Base-by-base conservation (phyloP, 2,113 vertebrate genomes). In the Leptocoma aspasia region DNA sequence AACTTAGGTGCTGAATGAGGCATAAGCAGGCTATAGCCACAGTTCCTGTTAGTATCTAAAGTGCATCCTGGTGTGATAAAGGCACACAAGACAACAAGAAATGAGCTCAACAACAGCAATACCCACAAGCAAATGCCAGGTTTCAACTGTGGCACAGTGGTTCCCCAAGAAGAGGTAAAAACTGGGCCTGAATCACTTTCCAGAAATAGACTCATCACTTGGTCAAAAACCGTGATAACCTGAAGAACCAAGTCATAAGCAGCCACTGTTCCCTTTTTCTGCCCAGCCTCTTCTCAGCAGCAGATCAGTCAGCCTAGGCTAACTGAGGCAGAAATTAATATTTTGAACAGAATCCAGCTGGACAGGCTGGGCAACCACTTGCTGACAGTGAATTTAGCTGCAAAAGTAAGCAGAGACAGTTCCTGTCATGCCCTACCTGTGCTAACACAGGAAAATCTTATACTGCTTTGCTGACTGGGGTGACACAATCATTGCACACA, bases 401-500 rank as follows among this genome's bases (percentile, higher is more conserved):
- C 50, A 72, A 80, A 84, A 84, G 9, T 24, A 76, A 91, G 50
- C 31, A 57, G 57, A 69, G 54, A 33, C 18, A 17, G 10, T 21
- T 76, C 39, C 52, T 44, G 44, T 77, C 26, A 13, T 1, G 0
- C 37, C 30, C 47, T 89, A 33, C 35, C 42, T 13, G 5, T n/a
- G 50, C 37, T 76, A 85, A 72, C 14, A 63, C 8, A 39, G 73
- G 42, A 70, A n/a, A 68, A 30, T 31, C 23, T 60, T 35, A 33
- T 15, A 11, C 0, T 0, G 6, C 17, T 68, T 63, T 56, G 30
- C 23, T 63, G 35, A 9, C 42, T 15, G 0, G 0, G 20, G 39
- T 31, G 35, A 24, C 61, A 37, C 42, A 82, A 42, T 49, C 28
- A 17, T 16, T 77, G 60, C 42, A 28, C 2, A 20, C 28, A 78